Conservation (phyloP, 2,797 vertebrate genomes). For the Halcyon smyrnensis region DNA sequence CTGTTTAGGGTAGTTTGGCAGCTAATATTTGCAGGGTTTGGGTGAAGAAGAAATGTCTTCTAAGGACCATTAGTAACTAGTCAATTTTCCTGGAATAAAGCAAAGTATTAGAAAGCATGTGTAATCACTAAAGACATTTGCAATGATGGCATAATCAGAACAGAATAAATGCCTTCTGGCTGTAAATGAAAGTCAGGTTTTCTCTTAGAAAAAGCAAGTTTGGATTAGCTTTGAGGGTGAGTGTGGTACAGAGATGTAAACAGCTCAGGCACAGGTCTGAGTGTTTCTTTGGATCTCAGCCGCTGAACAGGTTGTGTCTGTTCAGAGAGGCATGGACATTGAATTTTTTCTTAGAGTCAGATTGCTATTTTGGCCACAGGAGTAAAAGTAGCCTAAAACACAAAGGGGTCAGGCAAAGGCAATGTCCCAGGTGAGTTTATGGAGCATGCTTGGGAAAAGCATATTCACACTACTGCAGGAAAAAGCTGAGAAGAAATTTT, state of each 20-base stretch:
- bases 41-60: not conserved
- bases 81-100: not conserved
- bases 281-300: not conserved
- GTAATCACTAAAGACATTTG: not conserved
- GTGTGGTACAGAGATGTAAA: not conserved
- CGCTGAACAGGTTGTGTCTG: not conserved
- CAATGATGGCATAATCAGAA: not conserved
- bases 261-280: not conserved
- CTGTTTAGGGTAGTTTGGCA: not conserved
- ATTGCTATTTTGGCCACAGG: not conserved
- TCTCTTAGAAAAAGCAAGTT: not conserved
- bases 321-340: not conserved
- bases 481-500: not conserved
- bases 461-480: not conserved
- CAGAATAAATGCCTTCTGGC: not conserved
- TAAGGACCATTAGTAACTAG: not conserved
- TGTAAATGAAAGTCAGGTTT: not conserved
- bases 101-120: not conserved
- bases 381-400: not conserved
- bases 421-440: not conserved
- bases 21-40: not conserved
- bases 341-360: not conserved
- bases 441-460: not conserved
- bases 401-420: not conserved
- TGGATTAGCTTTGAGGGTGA: not conserved